phyloP scores from a whole-genome alignment of 2,888 invertebrate genomes.

The Crematogaster levior region DNA sequence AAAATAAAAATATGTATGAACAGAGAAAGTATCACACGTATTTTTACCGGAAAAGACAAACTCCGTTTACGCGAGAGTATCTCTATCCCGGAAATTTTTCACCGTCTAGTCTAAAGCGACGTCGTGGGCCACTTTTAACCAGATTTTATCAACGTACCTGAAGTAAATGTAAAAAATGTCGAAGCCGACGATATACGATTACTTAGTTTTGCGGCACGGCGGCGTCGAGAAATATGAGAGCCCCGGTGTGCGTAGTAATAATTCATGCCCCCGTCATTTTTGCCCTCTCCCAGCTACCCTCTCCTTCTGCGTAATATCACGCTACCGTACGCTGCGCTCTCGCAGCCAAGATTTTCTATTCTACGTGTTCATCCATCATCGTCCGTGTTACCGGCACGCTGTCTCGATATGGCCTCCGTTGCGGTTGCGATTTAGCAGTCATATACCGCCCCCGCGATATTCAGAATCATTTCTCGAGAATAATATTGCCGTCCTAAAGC shows the following conservation, averaged over 20 bases:
- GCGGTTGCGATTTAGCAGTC: constrained; percentile 56
- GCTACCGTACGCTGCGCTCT: constrained; percentile 64
- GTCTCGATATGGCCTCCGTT: constrained; percentile 61
- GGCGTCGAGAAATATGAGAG: constrained; percentile 45
- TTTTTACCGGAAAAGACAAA: background rate
- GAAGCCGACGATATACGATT: constrained; percentile 49
- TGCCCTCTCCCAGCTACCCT: constrained; percentile 50
- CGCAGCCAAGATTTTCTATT: constrained; percentile 76
- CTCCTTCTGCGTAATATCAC: constrained; percentile 60
- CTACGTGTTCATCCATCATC: constrained; percentile 76
- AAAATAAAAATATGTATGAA: too few relatives aligned
- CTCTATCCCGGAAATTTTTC: background rate
- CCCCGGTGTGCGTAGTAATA: constrained; percentile 66
- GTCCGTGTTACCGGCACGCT: constrained; percentile 61
- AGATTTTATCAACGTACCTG: constrained; percentile 21
- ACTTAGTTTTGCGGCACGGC: constrained; percentile 39
- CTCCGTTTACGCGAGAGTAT: background rate
- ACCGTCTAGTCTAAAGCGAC: background rate
- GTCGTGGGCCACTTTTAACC: constrained; percentile 7
- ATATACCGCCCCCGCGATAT: constrained; percentile 24
- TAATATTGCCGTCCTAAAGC: background rate
- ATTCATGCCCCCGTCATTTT: constrained; percentile 74
- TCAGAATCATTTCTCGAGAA: constrained; percentile 34
- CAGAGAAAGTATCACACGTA: background rate
- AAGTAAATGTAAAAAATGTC: constrained; percentile 47